A percentile compares a stretch with the other conserved stretches of the same genome.
phyloP scores from a whole-genome alignment of 2,797 vertebrate species.

The Galago senegalensis region DNA sequence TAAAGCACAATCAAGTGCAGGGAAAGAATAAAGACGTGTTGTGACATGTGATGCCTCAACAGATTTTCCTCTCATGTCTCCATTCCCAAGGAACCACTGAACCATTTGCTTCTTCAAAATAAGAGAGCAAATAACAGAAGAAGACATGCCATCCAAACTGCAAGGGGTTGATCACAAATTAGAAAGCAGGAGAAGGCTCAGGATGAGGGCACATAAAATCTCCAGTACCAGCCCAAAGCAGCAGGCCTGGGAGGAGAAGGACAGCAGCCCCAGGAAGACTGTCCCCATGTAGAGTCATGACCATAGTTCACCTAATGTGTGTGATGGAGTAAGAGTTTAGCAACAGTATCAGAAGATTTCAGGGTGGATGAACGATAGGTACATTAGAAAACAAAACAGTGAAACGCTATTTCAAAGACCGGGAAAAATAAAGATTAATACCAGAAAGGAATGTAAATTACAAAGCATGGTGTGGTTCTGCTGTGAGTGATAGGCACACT shows the following conservation, averaged over 20 bases:
- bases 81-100: background rate
- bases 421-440: constrained; percentile 12
- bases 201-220: background rate
- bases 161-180: background rate
- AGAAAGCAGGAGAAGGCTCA: background rate
- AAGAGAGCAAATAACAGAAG: too few relatives aligned
- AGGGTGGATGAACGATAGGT: background rate
- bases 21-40: background rate
- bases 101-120: constrained; percentile 43
- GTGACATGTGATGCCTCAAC: background rate
- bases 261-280: background rate
- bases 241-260: background rate
- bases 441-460: background rate
- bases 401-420: background rate
- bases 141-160: background rate
- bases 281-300: background rate
- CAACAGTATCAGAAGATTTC: background rate
- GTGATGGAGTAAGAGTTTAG: background rate
- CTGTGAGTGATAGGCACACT: background rate
- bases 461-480: background rate
- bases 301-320: background rate
- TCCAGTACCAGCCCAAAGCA: background rate
- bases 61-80: background rate
- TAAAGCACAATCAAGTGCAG: background rate
- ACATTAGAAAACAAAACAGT: background rate